phyloP scores from a whole-genome alignment of 2,888 invertebrate genomes.

The Vandiemenella viatica region DNA sequence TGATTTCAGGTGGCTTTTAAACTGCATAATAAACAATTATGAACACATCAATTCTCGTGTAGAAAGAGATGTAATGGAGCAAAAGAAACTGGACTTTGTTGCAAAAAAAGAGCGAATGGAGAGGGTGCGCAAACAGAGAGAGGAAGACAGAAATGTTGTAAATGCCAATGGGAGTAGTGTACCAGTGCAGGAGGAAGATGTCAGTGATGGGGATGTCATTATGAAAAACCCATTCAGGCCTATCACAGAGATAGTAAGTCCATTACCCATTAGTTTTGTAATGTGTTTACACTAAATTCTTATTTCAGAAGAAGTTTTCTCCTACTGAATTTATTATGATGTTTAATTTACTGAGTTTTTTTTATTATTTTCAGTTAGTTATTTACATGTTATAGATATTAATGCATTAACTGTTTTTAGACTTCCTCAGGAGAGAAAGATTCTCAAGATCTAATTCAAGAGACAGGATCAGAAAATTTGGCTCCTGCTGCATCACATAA shows the following conservation, averaged over 20 bases:
- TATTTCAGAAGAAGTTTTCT: no score
- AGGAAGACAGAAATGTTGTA: not conserved
- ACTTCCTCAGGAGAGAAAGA: no score
- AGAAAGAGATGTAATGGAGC: slow-evolving; percentile 39
- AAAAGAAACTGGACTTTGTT: slow-evolving; percentile 31
- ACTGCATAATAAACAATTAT: slow-evolving; percentile 50
- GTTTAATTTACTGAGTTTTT: not conserved
- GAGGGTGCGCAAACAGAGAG: slow-evolving; percentile 6
- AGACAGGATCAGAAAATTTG: no score
- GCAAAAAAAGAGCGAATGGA: slow-evolving; percentile 29
- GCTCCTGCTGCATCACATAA: no score
- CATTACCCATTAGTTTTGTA: no score
- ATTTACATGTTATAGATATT: not conserved
- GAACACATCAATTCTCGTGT: slow-evolving; percentile 48
- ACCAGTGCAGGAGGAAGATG: not conserved
- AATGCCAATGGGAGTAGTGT: not conserved
- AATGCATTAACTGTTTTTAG: no score
- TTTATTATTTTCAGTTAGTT: not conserved
- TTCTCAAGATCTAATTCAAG: no score
- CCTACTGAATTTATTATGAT: no score
- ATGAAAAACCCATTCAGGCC: slow-evolving; percentile 16
- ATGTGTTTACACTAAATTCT: no score
- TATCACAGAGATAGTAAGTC: slow-evolving; percentile 7
- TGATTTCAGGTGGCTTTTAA: slow-evolving; percentile 47
- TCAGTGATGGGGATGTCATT: not conserved